Conservation (phyloP, 2,113 vertebrate genomes). For the Anser brachyrhynchus region DNA sequence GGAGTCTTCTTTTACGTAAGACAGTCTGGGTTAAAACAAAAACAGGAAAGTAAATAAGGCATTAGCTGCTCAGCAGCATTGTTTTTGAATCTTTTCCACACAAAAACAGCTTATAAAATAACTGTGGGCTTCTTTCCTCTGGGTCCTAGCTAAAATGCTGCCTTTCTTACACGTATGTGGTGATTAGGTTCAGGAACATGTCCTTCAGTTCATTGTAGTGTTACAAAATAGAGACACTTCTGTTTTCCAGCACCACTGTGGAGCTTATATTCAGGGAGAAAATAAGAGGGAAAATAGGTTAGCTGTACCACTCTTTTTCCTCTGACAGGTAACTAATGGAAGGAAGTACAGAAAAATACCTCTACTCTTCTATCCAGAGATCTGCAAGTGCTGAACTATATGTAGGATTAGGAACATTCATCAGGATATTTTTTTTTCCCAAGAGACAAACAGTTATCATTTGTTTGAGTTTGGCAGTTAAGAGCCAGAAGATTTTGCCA, state of each 20-base stretch:
- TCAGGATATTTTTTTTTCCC: neutral
- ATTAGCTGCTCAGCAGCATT: neutral
- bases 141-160: neutral
- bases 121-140: neutral
- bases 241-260: neutral
- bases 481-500: constrained; percentile 1
- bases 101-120: neutral
- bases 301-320: neutral
- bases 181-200: neutral
- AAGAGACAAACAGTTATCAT: neutral
- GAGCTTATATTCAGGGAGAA: neutral
- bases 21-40: constrained; percentile 5
- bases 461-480: neutral
- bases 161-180: neutral
- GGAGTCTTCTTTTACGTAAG: neutral
- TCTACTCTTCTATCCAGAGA: neutral
- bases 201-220: neutral
- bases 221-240: neutral
- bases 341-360: neutral
- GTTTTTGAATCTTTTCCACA: neutral
- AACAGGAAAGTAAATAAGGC: constrained; percentile 5
- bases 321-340: neutral
- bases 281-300: neutral
- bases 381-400: neutral
- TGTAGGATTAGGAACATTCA: neutral